Evolutionary conservation across 1,140 invertebrate species (phyloP).

Genomic region (Pseudomyrmex sp.): DNA sequence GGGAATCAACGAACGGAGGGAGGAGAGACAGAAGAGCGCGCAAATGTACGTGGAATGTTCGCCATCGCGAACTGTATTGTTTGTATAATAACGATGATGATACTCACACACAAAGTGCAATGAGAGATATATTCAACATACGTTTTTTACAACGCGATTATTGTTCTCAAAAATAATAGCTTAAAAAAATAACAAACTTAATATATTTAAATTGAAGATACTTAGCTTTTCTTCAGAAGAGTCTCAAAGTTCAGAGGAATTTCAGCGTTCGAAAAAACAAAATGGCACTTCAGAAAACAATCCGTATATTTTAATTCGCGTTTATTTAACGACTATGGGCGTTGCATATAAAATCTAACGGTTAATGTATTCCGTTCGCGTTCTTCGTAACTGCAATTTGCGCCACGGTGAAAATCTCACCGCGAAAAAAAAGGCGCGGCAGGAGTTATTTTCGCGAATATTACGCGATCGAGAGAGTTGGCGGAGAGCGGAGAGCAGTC

Average conservation of each 20-base stretch:
- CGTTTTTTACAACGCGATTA: neutral
- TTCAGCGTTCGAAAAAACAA: neutral
- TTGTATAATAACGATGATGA: neutral
- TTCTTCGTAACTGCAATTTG: conserved; percentile 47
- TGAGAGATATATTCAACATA: neutral
- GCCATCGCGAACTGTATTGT: conserved; percentile 18
- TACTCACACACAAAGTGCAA: neutral
- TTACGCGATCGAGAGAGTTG: conserved; percentile 51
- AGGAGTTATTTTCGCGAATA: conserved; percentile 56
- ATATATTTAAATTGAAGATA: too few species aligned
- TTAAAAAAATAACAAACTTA: too few species aligned
- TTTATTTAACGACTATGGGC: conserved; percentile 15
- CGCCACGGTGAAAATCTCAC: conserved; percentile 41
- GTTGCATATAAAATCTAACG: conserved; percentile 20
- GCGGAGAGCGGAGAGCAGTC: neutral
- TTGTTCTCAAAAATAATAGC: too few species aligned
- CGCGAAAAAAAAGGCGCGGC: neutral
- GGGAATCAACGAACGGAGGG: neutral
- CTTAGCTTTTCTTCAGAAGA: neutral
- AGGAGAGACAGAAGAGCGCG: neutral
- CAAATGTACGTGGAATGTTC: conserved; percentile 31
- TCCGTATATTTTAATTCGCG: conserved; percentile 25
- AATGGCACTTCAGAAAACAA: neutral
- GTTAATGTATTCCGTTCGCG: conserved; percentile 51
- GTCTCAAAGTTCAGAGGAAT: neutral